Evolutionary conservation across 2,113 vertebrate genomes (phyloP).

Genomic region (Syngnathoides biaculeatus): DNA sequence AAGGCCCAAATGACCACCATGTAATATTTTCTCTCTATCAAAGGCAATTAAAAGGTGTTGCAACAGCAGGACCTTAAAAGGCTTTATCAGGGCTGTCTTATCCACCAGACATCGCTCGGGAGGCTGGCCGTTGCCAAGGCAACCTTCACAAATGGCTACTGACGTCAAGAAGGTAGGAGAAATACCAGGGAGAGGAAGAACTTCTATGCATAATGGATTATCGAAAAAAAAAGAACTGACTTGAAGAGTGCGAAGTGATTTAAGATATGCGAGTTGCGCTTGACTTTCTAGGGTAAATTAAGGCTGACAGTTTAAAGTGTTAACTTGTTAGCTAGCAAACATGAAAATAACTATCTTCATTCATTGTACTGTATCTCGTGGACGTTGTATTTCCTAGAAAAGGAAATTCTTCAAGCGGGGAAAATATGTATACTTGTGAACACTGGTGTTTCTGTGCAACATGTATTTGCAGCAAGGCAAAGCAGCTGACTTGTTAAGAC

Average conservation of each 20-base stretch:
- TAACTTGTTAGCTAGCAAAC: constrained; percentile 39
- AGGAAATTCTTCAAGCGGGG: not conserved
- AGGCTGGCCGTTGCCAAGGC: constrained; percentile 85
- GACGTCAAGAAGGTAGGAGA: constrained; percentile 88
- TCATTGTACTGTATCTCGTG: constrained; percentile 11
- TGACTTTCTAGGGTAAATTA: constrained; percentile 31
- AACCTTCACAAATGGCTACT: constrained; percentile 88
- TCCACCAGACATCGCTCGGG: constrained; percentile 81
- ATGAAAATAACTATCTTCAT: constrained; percentile 20
- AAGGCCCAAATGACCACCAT: constrained; percentile 13
- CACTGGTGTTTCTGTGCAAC: not conserved
- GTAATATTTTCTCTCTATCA: constrained; percentile 56
- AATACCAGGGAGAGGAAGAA: constrained; percentile 77
- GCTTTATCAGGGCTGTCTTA: constrained; percentile 79
- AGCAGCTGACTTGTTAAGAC: too few relatives aligned
- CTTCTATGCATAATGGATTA: constrained; percentile 82
- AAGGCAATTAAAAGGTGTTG: constrained; percentile 68
- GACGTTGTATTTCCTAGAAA: not conserved
- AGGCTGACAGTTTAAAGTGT: constrained; percentile 43
- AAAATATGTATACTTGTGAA: not conserved
- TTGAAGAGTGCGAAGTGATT: constrained; percentile 71
- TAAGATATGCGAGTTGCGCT: constrained; percentile 63
- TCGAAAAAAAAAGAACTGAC: constrained; percentile 68
- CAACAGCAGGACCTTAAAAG: constrained; percentile 76
- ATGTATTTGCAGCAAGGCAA: too few relatives aligned